Evolutionary conservation across 1,140 invertebrate species (phyloP).

Genomic region (Fragariocoptes setiger): DNA sequence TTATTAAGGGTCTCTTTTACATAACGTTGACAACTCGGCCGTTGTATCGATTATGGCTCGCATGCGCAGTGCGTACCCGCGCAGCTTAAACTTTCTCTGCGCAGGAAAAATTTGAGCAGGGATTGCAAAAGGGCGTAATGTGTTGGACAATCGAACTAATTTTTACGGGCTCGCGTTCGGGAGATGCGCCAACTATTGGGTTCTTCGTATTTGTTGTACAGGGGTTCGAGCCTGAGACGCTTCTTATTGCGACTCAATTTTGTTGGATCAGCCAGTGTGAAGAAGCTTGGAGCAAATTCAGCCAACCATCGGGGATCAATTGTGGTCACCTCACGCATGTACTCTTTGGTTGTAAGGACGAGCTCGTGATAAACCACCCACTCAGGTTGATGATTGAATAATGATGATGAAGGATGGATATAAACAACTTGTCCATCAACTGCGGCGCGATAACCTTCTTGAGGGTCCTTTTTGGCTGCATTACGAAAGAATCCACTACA

Average conservation of each 20-base stretch:
- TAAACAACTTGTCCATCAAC: conserved; percentile 95
- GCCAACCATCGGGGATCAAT: conserved; percentile 98
- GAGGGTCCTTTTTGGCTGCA: conserved; percentile 93
- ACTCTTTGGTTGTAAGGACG: conserved; percentile 96
- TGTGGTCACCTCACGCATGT: conserved; percentile 93
- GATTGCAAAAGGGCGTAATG: no score
- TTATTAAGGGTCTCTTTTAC: no score
- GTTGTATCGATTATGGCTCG: no score
- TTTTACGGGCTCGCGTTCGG: conserved; percentile 49
- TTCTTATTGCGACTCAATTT: conserved; percentile 97
- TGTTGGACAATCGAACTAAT: no score
- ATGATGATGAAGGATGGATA: conserved; percentile 86
- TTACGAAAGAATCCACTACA: conserved; percentile 92
- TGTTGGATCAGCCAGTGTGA: conserved; percentile 94
- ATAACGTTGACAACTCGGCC: no score
- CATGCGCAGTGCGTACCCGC: no score
- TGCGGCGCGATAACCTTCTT: conserved; percentile 87
- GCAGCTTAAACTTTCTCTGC: no score
- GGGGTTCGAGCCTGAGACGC: conserved; percentile 82
- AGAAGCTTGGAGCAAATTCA: conserved; percentile 95
- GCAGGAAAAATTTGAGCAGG: no score
- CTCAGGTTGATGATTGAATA: conserved; percentile 92
- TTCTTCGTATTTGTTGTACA: conserved; percentile 98
- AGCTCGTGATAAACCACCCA: conserved; percentile 95
- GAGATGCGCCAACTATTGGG: conserved; percentile 97